phyloP scores from a whole-genome alignment of 2,888 invertebrate genomes.

The Eupithecia exiguata region DNA sequence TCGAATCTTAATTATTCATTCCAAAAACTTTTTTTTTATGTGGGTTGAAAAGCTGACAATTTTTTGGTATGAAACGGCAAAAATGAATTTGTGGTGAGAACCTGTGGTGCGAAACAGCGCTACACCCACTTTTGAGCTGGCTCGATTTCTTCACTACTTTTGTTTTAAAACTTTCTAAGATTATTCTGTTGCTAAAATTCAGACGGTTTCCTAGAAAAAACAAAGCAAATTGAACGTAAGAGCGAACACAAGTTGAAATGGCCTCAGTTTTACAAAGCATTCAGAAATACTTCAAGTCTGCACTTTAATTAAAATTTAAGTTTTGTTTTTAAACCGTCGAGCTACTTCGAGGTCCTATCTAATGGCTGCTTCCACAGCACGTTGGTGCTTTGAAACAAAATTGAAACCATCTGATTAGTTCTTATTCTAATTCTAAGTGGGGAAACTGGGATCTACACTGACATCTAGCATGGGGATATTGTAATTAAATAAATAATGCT shows the following conservation, averaged over 20 bases:
- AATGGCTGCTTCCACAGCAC: constrained; percentile 28
- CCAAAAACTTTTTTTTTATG: too few relatives aligned
- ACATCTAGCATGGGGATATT: too few relatives aligned
- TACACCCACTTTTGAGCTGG: too few relatives aligned
- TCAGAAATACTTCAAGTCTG: constrained; percentile 55
- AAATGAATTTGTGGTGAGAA: too few relatives aligned
- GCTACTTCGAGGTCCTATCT: constrained; percentile 48
- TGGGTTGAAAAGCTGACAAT: too few relatives aligned
- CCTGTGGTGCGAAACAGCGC: too few relatives aligned
- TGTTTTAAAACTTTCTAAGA: not conserved
- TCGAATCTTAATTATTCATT: too few relatives aligned
- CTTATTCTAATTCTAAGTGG: too few relatives aligned
- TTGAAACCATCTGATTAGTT: too few relatives aligned
- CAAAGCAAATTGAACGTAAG: constrained; percentile 38
- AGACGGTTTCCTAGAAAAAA: not conserved
- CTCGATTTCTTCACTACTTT: not conserved
- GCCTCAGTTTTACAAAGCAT: constrained; percentile 53
- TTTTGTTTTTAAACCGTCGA: constrained; percentile 54
- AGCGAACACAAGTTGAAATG: constrained; percentile 40
- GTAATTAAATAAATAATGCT: too few relatives aligned
- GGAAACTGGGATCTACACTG: too few relatives aligned
- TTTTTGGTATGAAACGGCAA: too few relatives aligned
- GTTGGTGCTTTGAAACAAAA: not conserved
- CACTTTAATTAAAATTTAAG: constrained; percentile 62
- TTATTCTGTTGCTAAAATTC: not conserved